These are phyloP conservation scores for Arvicanthis niloticus DNA, from an alignment of 2,113 vertebrate species.

Conservation along the genomic window DNA sequence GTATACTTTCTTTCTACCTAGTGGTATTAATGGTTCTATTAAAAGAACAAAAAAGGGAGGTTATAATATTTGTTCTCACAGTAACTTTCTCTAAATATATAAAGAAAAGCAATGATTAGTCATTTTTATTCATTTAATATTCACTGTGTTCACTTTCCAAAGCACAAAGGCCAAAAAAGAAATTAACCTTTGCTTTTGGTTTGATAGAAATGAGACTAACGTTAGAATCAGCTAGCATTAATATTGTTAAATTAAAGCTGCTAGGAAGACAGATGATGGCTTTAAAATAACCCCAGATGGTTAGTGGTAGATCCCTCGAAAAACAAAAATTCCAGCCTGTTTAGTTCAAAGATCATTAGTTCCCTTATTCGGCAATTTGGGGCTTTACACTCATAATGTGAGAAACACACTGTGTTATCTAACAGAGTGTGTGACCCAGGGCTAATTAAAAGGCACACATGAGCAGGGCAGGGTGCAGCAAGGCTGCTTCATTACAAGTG, in stretches of 20 bases:
- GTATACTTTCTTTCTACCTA: slow-evolving; percentile 65
- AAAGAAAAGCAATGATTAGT: slow-evolving; percentile 69
- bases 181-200: slow-evolving; percentile 80
- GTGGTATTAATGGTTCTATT: slow-evolving; percentile 71
- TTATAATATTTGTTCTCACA: slow-evolving; percentile 70
- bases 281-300: slow-evolving; percentile 74
- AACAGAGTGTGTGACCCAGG: slow-evolving; percentile 66
- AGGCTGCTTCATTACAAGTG: slow-evolving; percentile 70
- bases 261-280: slow-evolving; percentile 67
- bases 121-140: slow-evolving; percentile 80
- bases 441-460: slow-evolving; percentile 78
- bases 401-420: slow-evolving; percentile 73
- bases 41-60: slow-evolving; percentile 68
- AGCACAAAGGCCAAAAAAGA: slow-evolving; percentile 72
- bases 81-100: slow-evolving; percentile 68
- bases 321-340: slow-evolving; percentile 69
- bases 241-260: slow-evolving; percentile 70
- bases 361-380: slow-evolving; percentile 75
- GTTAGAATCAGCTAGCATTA: slow-evolving; percentile 69
- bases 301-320: slow-evolving; percentile 45
- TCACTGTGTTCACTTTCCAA: slow-evolving; percentile 67
- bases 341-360: slow-evolving; percentile 75
- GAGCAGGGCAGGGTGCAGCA: slow-evolving; percentile 33
- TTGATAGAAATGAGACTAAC: slow-evolving; percentile 74
- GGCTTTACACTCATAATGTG: slow-evolving; percentile 76